Percentiles rank a stretch among this genome's conserved stretches.
Conservation (phyloP, 2,888 invertebrate genomes). For the Lomographa bimaculata region DNA sequence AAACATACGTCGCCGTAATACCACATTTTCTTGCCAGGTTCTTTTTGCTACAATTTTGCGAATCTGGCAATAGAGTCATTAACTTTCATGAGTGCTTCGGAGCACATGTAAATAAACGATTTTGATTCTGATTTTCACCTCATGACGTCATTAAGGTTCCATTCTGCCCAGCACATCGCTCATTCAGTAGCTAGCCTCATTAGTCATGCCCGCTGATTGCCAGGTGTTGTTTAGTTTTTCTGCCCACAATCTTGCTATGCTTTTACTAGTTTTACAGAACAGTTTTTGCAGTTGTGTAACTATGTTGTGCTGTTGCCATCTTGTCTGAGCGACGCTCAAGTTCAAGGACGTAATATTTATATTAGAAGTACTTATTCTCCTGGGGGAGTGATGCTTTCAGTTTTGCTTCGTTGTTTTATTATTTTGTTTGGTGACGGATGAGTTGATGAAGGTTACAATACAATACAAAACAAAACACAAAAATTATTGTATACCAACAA, state of each 20-base stretch:
- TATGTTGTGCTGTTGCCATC: conserved; percentile 20
- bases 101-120: too few relatives aligned
- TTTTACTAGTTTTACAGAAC: conserved; percentile 25
- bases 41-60: too few relatives aligned
- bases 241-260: conserved; percentile 15
- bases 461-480: too few relatives aligned
- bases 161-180: conserved; percentile 35
- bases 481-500: too few relatives aligned
- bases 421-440: too few relatives aligned
- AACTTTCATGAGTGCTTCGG: too few relatives aligned
- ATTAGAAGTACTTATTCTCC: conserved; percentile 3
- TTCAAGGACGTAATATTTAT: conserved; percentile 28
- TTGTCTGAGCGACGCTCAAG: conserved; percentile 17
- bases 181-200: conserved; percentile 29
- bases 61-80: too few relatives aligned
- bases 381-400: too few relatives aligned
- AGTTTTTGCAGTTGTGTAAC: conserved; percentile 26
- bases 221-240: conserved; percentile 28
- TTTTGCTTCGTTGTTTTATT: too few relatives aligned
- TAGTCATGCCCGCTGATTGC: conserved; percentile 29
- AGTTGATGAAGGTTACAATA: too few relatives aligned
- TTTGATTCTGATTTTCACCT: conserved; percentile 26
- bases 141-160: conserved; percentile 33
- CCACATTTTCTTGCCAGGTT: too few relatives aligned
- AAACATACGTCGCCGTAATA: too few relatives aligned